Evolutionary conservation across 2,888 invertebrate genomes (phyloP).

Genomic region (Acronicta aceris): DNA sequence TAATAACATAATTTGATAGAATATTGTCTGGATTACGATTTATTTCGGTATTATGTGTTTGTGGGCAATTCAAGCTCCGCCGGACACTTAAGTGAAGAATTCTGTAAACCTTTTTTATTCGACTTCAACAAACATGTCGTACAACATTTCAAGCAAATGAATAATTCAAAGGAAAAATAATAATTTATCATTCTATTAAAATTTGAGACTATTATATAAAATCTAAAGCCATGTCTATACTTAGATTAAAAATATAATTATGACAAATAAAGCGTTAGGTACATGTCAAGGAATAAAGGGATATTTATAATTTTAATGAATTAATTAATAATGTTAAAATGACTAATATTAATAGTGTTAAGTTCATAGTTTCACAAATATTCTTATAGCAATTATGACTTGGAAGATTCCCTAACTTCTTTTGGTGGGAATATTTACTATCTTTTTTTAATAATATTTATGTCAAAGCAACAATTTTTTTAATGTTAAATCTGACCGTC

Average conservation of each 20-base stretch:
- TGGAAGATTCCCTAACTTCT: no score
- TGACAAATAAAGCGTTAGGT: slow-evolving; percentile 24
- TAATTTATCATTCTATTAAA: slow-evolving; percentile 25
- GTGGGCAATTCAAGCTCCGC: no score
- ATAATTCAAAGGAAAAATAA: slow-evolving; percentile 13
- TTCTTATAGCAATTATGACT: no score
- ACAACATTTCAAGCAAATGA: slow-evolving; percentile 13
- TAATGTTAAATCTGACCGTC: no score
- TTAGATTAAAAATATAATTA: slow-evolving; percentile 16
- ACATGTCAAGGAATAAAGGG: slow-evolving; percentile 3
- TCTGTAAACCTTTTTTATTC: slow-evolving; percentile 9
- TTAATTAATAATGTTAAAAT: background rate
- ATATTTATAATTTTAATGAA: background rate
- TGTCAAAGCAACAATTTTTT: no score
- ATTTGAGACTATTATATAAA: slow-evolving; percentile 34
- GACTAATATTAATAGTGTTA: no score
- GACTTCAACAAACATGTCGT: background rate
- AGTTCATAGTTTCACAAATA: no score
- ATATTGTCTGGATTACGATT: no score
- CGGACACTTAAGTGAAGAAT: no score
- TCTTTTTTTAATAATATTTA: background rate
- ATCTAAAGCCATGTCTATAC: slow-evolving; percentile 27
- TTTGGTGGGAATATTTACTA: no score
- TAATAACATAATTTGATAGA: no score
- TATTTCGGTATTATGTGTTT: no score